phyloP scores from a whole-genome alignment of 2,888 invertebrate genomes.

The Coelopa pilipes region DNA sequence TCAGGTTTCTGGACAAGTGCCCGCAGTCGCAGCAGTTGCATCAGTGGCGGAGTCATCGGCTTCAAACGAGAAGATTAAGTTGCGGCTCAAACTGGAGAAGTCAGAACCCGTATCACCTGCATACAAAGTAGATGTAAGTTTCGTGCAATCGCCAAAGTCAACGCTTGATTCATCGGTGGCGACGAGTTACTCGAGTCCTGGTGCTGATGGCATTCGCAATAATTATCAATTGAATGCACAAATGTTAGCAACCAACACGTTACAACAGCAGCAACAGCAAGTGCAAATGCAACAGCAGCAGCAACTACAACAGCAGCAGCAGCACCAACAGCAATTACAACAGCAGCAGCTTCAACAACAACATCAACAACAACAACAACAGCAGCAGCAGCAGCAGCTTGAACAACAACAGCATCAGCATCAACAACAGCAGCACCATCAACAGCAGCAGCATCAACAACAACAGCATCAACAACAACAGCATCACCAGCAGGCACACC shows the following conservation, averaged over 20 bases:
- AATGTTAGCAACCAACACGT: slow-evolving; percentile 42
- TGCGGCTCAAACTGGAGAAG: slow-evolving; percentile 84
- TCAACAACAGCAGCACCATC: slow-evolving; percentile 39
- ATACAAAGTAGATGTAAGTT: slow-evolving; percentile 81
- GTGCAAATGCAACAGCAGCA: slow-evolving; percentile 36
- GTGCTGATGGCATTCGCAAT: slow-evolving; percentile 2
- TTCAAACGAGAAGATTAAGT: slow-evolving; percentile 78
- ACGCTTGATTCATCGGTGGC: slow-evolving; percentile 30
- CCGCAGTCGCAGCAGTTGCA: slow-evolving; percentile 20
- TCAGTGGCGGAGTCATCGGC: slow-evolving; percentile 30
- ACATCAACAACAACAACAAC: slow-evolving; percentile 39
- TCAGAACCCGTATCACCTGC: slow-evolving; percentile 82
- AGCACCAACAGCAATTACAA: slow-evolving; percentile 35
- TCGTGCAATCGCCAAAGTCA: slow-evolving; percentile 71
- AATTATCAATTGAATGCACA: slow-evolving; percentile 43
- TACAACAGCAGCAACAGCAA: slow-evolving; percentile 43
- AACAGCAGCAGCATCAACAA: slow-evolving; percentile 38
- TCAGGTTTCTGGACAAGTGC: slow-evolving; percentile 26
- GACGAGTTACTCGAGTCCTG: background rate
- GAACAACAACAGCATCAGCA: slow-evolving; percentile 42
- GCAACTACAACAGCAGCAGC: slow-evolving; percentile 34
- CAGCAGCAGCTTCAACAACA: slow-evolving; percentile 21
- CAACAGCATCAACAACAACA: slow-evolving; percentile 40
- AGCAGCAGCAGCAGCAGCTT: slow-evolving; percentile 38
- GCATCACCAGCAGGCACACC: slow-evolving; percentile 38